Percentiles rank a stretch among this genome's conserved stretches.
Conservation (phyloP, 2,113 vertebrate species). For the Pseudorhombus dupliciocellatus region DNA sequence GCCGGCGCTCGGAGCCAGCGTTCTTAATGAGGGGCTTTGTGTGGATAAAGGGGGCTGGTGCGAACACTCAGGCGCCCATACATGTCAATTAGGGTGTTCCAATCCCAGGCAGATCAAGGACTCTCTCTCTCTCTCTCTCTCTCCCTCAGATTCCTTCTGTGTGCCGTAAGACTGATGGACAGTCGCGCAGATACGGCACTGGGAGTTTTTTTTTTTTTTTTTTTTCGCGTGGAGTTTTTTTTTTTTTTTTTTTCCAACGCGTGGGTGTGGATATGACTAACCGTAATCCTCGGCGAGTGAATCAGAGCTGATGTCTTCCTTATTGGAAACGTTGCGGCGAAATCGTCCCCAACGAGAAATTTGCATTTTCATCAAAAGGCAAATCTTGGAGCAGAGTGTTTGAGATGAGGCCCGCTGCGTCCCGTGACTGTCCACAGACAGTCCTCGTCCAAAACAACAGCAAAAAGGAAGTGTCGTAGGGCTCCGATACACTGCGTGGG, state of each 20-base stretch:
- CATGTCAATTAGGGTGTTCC: conserved; percentile 71
- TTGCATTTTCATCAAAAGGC: conserved; percentile 33
- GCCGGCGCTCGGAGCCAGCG: conserved; percentile 45
- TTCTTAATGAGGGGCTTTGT: conserved; percentile 80
- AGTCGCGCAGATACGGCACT: conserved; percentile 38
- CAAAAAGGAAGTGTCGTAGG: neutral
- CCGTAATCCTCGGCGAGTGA: conserved; percentile 50
- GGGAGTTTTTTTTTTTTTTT: conserved; percentile 43
- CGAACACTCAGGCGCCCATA: conserved; percentile 44
- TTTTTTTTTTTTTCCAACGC: conserved; percentile 36
- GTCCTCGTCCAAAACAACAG: conserved; percentile 1
- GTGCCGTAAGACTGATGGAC: conserved; percentile 50
- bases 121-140: conserved; percentile 18
- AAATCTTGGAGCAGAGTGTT: neutral
- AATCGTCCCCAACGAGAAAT: conserved; percentile 30
- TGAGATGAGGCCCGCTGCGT: neutral
- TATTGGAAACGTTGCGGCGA: conserved; percentile 3
- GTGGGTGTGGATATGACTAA: conserved; percentile 42
- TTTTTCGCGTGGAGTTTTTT: too few species aligned
- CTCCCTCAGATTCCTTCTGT: conserved; percentile 14
- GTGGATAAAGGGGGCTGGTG: conserved; percentile 64
- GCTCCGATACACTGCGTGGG: conserved; percentile 17
- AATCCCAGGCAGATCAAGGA: conserved; percentile 58
- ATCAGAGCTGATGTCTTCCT: conserved; percentile 37
- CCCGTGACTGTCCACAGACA: conserved; percentile 7